Percentiles rank a stretch among this genome's conserved stretches.
Conservation (phyloP, 1,140 invertebrate species). For the Zelostemma sp. region DNA sequence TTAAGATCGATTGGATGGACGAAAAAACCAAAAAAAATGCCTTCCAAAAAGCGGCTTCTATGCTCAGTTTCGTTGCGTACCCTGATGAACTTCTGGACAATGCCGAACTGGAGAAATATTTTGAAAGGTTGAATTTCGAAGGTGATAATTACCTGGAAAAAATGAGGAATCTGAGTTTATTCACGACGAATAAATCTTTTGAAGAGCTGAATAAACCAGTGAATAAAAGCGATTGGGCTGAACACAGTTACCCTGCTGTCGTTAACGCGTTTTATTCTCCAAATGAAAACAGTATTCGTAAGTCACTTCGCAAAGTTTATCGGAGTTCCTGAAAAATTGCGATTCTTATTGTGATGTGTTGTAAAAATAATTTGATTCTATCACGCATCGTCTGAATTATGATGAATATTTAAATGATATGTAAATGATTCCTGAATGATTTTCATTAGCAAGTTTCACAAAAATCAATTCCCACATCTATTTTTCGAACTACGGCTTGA, state of each 20-base stretch:
- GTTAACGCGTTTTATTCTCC: constrained; percentile 89
- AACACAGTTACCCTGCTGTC: constrained; percentile 81
- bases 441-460: no score
- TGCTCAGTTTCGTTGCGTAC: constrained; percentile 85
- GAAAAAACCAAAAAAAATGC: constrained; percentile 79
- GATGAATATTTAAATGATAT: no score
- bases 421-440: no score
- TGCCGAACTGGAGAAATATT: constrained; percentile 81
- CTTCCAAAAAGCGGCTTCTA: constrained; percentile 79
- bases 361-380: no score
- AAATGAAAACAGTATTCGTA: constrained; percentile 87
- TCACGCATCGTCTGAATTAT: no score
- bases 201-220: constrained; percentile 81
- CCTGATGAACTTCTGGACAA: constrained; percentile 85
- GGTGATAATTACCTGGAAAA: constrained; percentile 79
- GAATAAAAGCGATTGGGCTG: constrained; percentile 87
- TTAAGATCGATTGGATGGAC: constrained; percentile 90
- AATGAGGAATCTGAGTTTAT: constrained; percentile 80
- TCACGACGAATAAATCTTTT: constrained; percentile 84
- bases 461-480: no score
- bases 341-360: no score
- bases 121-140: constrained; percentile 79
- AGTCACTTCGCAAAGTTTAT: no score
- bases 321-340: no score
- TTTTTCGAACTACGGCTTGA: no score